Base-by-base conservation (phyloP, 2,113 vertebrate species). In the Oryzias woworae region DNA sequence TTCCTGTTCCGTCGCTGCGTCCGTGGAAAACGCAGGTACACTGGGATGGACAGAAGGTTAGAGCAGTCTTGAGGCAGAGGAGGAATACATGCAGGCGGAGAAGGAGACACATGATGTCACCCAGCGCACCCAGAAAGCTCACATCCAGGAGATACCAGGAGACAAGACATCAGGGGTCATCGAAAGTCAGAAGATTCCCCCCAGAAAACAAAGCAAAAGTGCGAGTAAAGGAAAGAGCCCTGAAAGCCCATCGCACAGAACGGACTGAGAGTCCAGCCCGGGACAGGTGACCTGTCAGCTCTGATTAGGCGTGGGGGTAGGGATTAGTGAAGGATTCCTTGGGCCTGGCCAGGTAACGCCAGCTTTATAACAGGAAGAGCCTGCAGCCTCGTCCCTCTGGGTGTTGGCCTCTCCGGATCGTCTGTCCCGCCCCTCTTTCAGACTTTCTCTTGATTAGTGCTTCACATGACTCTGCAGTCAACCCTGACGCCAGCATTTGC, bases 21-120 rank as follows among this genome's bases (percentile, higher is more conserved):
- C 94, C 90, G 14, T 93, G 93, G 75, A 91, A 92, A 75, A 92
- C 89, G 12, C 97, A 99, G 80, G 91, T 93, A 71, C 96, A 99
- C 82, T 94, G 96, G 2, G 96, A 93, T n/a, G 97, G 97, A 75
- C 97, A 99, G 49, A 93, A 94, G 0, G 91, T 73, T n/a, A 57
- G 46, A 50, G 73, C 82, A 62, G 83, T 78, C 60, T 82, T 75
- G 63, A 92, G 83, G 79, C 92, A 86, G 73, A 90, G 87, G 43
- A 94, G 77, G 47, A 92, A 42, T 50, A 95, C 62, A 85, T 90
- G 91, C 73, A 92, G 71, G 23, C 51, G 87, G 71, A 93, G 58
- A 56, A 94, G 70, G 31, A 82, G 81, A 89, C 41, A 82, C 96
- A 98, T 98, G 61, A 58, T 87, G 78, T 92, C 77, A 86, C 47